Evolutionary conservation across 1,140 invertebrate genomes (phyloP), one percentile per base, ranked within the genome.

Genomic region (Coptotermes formosanus): DNA sequence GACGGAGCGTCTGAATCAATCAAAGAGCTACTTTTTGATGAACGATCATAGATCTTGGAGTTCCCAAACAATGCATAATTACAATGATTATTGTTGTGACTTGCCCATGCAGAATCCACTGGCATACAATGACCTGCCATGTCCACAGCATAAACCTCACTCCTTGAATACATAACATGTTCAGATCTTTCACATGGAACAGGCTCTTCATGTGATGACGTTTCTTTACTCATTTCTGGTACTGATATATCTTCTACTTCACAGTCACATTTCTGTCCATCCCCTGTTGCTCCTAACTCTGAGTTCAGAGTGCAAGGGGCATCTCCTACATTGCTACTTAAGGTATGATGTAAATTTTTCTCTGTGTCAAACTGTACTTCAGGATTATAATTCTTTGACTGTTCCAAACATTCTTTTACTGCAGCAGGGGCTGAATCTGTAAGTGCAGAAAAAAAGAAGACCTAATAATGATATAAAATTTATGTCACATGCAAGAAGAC

Each of bases 101-200:
- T 30, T 75, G 64, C n/a, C 64, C 64, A 75, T 75, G n/a, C 25
- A n/a, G 16, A 75, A n/a, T 30, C 64, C n/a, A 75, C 64, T 75
- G 64, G 64, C 25, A 75, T 9, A 55, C 83, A 84, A 32, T 52
- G 45, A 30, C 83, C 83, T 52, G 83, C 45, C 30, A 52, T 45
- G 30, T 84, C 83, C 25, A 84, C 83, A 84, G 83, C 83, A 84
- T 84, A 84, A 75, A 75, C 25, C 64, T 75, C n/a, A 75, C n/a
- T 75, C n/a, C 25, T 75, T 75, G 64, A n/a, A 75, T 25, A 11
- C n/a, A 75, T 19, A 16, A 55, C 19, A 55, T 55, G 19, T 55
- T 55, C 25, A 30, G 25, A 12, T 30, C 14, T 6, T 25, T 9
- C 25, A 75, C 2, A 12, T 75, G 64, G 30, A 7, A 7, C 7